Conservation (phyloP, 2,888 invertebrate genomes). For the Pterostichus madidus region DNA sequence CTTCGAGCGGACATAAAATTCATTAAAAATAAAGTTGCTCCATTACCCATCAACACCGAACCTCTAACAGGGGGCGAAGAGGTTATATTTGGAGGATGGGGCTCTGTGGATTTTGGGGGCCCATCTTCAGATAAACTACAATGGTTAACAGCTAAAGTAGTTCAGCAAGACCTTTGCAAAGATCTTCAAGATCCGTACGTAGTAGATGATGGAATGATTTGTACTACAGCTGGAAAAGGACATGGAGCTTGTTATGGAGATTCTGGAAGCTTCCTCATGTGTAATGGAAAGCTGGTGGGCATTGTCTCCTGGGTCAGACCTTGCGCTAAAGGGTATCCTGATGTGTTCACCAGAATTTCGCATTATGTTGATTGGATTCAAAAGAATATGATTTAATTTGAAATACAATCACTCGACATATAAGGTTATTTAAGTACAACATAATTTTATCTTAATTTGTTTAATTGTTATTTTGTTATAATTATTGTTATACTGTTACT, state of each 20-base stretch:
- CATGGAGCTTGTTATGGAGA: slow-evolving; percentile 66
- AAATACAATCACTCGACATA: no score
- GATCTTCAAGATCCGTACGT: not conserved
- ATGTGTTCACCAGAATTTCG: slow-evolving; percentile 15
- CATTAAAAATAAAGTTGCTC: not conserved
- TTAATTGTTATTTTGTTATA: no score
- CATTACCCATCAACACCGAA: not conserved
- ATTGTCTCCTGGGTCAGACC: slow-evolving; percentile 54
- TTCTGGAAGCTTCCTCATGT: slow-evolving; percentile 33
- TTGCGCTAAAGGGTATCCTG: slow-evolving; percentile 12
- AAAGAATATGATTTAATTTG: no score
- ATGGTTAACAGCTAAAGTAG: not conserved
- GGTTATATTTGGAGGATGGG: slow-evolving; percentile 13
- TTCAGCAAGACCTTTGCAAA: not conserved
- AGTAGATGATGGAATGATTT: slow-evolving; percentile 50
- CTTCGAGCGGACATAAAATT: not conserved
- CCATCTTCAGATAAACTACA: not conserved
- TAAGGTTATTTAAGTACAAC: no score
- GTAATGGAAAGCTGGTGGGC: slow-evolving; percentile 33
- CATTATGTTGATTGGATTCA: slow-evolving; percentile 1
- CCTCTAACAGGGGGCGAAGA: not conserved
- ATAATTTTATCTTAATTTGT: no score
- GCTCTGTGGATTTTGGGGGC: not conserved
- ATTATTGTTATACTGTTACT: no score
- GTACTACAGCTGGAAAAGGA: slow-evolving; percentile 46